These are phyloP conservation scores for Phyllotreta cruciferae DNA, from an alignment of 2,888 invertebrate genomes.

Conservation along the genomic window DNA sequence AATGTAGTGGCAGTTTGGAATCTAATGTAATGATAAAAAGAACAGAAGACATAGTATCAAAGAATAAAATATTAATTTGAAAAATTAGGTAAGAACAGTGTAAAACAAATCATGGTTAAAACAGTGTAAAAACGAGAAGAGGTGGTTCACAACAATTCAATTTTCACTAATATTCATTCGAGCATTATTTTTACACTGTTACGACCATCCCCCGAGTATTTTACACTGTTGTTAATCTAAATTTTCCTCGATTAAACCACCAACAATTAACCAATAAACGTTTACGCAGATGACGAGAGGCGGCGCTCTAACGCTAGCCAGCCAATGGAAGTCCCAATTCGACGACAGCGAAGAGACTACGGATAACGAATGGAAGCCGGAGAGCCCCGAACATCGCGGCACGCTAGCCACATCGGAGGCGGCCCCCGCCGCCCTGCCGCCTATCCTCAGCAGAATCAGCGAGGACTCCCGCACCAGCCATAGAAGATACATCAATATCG, in stretches of 20 bases:
- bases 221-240: constrained; percentile 9
- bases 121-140: constrained; percentile 11
- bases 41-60: neutral
- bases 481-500: constrained; percentile 74
- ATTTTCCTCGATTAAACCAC: constrained; percentile 39
- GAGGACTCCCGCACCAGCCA: constrained; percentile 63
- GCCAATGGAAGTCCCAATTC: constrained; percentile 95
- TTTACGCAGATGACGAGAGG: constrained; percentile 72
- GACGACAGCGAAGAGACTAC: constrained; percentile 95
- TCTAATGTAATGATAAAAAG: neutral
- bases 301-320: constrained; percentile 90
- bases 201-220: neutral
- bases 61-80: neutral
- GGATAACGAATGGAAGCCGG: constrained; percentile 93
- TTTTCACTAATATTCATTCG: neutral
- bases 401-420: constrained; percentile 57
- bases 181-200: constrained; percentile 10
- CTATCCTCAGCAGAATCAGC: constrained; percentile 60
- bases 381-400: constrained; percentile 68
- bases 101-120: neutral
- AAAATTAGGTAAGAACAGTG: constrained; percentile 12
- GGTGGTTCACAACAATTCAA: neutral
- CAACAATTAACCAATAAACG: neutral
- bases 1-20: constrained; percentile 8
- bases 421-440: constrained; percentile 52